Conservation (phyloP, 2,888 invertebrate species). For the Griposia aprilina region DNA sequence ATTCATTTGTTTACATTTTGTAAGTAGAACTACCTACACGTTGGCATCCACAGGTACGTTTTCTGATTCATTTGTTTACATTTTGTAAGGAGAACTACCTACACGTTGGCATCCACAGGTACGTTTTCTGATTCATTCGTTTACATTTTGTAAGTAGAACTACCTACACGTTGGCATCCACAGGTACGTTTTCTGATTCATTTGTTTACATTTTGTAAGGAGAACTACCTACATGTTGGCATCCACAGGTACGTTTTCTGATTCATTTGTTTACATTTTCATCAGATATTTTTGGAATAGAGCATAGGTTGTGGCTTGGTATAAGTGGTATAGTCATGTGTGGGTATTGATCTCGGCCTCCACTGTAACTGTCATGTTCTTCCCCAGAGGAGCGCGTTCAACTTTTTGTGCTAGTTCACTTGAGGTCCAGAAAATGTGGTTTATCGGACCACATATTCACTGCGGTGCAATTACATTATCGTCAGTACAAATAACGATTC, state of each 20-base stretch:
- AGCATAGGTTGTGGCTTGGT: neutral
- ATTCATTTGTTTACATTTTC: neutral
- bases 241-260: neutral
- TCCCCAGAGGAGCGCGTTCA: conserved; percentile 39
- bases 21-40: too few relatives aligned
- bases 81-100: too few relatives aligned
- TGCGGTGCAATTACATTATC: neutral
- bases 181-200: neutral
- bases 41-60: neutral
- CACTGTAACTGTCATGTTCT: conserved; percentile 37
- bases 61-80: neutral
- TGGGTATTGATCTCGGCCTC: conserved; percentile 5
- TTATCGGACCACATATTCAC: neutral
- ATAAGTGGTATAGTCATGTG: conserved; percentile 3
- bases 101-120: too few relatives aligned
- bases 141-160: too few relatives aligned
- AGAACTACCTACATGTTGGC: too few relatives aligned
- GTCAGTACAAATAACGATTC: neutral
- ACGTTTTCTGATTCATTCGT: neutral
- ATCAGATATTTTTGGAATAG: neutral
- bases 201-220: neutral
- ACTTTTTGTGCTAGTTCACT: conserved; percentile 20
- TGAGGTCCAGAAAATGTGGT: conserved; percentile 20
- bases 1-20: neutral
- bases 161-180: too few relatives aligned